Evolutionary conservation across 2,888 invertebrate species (phyloP).

Genomic region (Lochmaea capreae): DNA sequence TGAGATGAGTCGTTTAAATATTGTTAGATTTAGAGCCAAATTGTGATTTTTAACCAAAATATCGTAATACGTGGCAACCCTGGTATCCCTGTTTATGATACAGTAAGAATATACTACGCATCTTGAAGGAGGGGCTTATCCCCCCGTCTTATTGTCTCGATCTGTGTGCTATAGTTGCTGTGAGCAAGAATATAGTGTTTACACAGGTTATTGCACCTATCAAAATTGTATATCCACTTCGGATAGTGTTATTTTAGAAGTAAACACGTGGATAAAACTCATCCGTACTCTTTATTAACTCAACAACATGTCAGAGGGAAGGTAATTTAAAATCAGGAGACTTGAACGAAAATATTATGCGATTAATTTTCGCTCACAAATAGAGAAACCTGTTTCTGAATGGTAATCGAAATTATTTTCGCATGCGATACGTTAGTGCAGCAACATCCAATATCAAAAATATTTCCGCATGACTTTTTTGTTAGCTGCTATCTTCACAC

Average conservation of each 20-base stretch:
- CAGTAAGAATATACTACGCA: neutral
- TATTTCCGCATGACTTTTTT: too few species aligned
- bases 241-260: conserved; percentile 4
- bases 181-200: conserved; percentile 1
- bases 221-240: conserved; percentile 4
- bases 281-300: neutral
- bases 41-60: neutral
- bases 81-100: neutral
- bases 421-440: too few species aligned
- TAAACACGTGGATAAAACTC: conserved; percentile 1
- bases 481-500: too few species aligned
- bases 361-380: too few species aligned
- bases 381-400: too few species aligned
- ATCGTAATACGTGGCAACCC: neutral
- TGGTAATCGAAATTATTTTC: too few species aligned
- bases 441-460: too few species aligned
- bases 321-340: neutral
- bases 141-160: neutral
- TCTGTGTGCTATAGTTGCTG: conserved; percentile 2
- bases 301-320: neutral
- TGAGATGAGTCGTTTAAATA: neutral
- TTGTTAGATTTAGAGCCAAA: neutral
- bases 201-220: conserved; percentile 2
- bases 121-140: neutral
- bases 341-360: too few species aligned